phyloP scores from a whole-genome alignment of 30 jellyfish, hydroid and myxozoan genomes.

The Catostylus mosaicus region DNA sequence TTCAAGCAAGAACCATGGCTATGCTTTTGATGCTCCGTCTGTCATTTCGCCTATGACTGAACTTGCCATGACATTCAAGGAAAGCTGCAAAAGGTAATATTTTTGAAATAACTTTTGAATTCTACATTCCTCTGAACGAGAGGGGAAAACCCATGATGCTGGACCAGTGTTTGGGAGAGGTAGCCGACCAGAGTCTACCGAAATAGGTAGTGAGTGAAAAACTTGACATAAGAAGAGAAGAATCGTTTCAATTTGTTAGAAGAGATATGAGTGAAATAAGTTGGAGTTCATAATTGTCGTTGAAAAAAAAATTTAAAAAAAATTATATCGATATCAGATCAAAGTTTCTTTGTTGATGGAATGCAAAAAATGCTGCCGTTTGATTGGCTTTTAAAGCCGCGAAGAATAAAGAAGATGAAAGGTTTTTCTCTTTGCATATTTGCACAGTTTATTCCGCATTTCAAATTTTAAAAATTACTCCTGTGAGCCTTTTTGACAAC shows the following conservation, averaged over 20 bases:
- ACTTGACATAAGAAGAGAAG: neutral
- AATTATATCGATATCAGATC: no score
- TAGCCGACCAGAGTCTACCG: no score
- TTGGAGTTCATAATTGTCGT: neutral
- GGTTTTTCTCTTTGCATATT: neutral
- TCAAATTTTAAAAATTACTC: neutral
- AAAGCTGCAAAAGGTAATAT: slow-evolving; percentile 61
- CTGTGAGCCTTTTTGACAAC: neutral
- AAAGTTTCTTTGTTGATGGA: neutral
- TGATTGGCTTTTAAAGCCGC: neutral
- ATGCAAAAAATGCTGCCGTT: neutral
- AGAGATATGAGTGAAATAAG: neutral
- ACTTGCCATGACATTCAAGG: slow-evolving; percentile 79
- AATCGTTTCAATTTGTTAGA: neutral
- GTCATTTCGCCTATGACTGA: slow-evolving; percentile 95
- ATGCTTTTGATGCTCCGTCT: slow-evolving; percentile 35
- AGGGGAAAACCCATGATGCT: neutral
- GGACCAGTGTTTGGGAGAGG: no score
- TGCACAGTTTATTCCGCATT: neutral
- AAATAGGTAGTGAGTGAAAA: neutral
- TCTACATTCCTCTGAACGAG: neutral
- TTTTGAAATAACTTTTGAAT: neutral
- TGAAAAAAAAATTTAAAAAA: no score
- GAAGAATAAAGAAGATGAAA: neutral
- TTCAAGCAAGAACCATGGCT: neutral